Conservation (phyloP, 2,888 invertebrate species). For the Smittia sp. region DNA sequence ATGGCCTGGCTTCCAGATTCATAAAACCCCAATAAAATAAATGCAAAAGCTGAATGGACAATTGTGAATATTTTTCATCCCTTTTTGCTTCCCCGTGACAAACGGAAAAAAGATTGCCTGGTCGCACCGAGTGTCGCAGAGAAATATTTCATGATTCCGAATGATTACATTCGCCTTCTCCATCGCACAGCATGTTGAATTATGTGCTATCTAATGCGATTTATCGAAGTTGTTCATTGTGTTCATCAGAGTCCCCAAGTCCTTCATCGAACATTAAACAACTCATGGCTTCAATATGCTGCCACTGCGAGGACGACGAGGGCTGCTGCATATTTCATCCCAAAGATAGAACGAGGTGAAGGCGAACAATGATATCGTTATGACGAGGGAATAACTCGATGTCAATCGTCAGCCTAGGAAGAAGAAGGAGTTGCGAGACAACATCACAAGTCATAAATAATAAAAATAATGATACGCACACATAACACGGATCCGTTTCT, state of each 20-base stretch:
- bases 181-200: conserved; percentile 8
- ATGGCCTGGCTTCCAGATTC: neutral
- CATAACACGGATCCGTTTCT: neutral
- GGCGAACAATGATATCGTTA: neutral
- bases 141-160: neutral
- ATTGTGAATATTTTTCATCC: neutral
- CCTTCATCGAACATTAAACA: conserved; percentile 25
- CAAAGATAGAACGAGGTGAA: neutral
- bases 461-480: neutral
- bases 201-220: conserved; percentile 36
- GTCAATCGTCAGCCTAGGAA: conserved; percentile 34
- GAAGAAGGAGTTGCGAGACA: neutral
- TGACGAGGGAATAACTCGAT: conserved; percentile 19
- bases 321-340: neutral
- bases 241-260: neutral
- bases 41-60: neutral
- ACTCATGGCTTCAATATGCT: conserved; percentile 34
- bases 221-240: conserved; percentile 16
- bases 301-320: neutral
- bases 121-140: neutral
- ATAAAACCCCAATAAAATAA: conserved; percentile 7
- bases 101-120: neutral
- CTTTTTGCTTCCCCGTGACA: neutral
- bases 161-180: neutral
- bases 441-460: conserved; percentile 1